Base-by-base conservation (phyloP, 2,113 vertebrate species). In the Orycteropus afer region DNA sequence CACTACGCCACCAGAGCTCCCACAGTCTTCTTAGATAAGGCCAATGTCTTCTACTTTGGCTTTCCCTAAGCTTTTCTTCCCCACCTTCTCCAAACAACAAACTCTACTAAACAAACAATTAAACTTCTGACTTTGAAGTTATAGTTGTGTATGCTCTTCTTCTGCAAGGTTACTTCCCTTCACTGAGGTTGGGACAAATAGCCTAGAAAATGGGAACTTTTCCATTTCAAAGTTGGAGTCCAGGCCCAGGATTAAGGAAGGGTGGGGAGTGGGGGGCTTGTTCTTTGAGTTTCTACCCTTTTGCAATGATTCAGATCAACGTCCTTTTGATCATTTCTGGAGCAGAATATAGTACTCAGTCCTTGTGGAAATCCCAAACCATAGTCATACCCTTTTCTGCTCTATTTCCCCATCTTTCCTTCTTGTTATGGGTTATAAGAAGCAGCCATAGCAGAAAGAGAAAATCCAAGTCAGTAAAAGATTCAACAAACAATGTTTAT, bases 401-500 rank as follows among this genome's bases (percentile, higher is more conserved):
- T n/a, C 32, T 47, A 0, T 42, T 67, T 49, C 6, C 37, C 51
- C 55, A n/a, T 57, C 42, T 47, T 23, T 40, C 13, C 27, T 65
- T 47, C n/a, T 49, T 18, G n/a, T 37, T 65, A 25, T 4, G 65
- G 61, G 17, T 77, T 86, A 25, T 3, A 51, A 57, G 59, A 73
- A 71, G 51, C 15, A 90, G 45, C 42, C 49, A 49, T 13, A 94
- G n/a, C 53, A 71, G 34, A 14, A 42, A 1, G 57, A 76, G 34
- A 71, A 94, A 74, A 57, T 89, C 59, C 59, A 63, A 47, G 71
- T 89, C 71, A 78, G 34, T 67, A 34, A 86, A 82, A 93, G 74
- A 73, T 27, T 95, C 7, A 93, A 93, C 22, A 83, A 90, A 73
- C 37, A 42, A 22, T 67, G 13, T 97, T 97, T 95, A 96, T 95